Base-by-base conservation (phyloP, 2,888 invertebrate genomes). In the Acronicta leporina region DNA sequence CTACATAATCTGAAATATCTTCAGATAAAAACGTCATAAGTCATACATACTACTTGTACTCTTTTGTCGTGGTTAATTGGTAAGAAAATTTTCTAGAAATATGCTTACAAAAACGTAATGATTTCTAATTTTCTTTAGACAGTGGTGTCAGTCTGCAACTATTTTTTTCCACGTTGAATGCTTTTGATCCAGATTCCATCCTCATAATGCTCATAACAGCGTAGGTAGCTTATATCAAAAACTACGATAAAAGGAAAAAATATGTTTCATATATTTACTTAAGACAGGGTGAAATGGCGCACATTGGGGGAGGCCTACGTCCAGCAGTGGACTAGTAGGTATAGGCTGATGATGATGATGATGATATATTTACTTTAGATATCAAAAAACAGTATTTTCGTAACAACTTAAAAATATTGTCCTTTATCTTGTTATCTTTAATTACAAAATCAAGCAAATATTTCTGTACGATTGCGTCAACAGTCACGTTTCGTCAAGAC, bases 391-490 rank as follows among this genome's bases (percentile, higher is more conserved):
- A n/a, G n/a, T 38, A 4, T 13, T 13, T 51, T 61, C 25, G 67
- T 41, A 67, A 45, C 16, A 13, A 14, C 41, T 41, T 20, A 40
- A 30, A 13, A 33, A 44, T 64, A 45, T 35, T 44, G 20, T 42
- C 51, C 38, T 42, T 64, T 38, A 70, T 48, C 64, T 10, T 52
- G 44, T 52, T 64, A 67, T 64, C 71, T 67, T 56, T 40, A 57
- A 71, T 64, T 52, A 67, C 41, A 52, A 52, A 45, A 49, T 35
- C 49, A 52, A 71, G 65, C 48, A 65, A 71, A 65, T 50, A 71
- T 57, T 57, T 57, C 41, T 47, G 7, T 33, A 13, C 35, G 44
- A 49, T 64, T 64, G 45, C 57, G 38, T 42, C 41, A 41, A 14
- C 2, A 20, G 51, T 49, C 66, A 58, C 52, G 58, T 71, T 70